Percentiles rank a stretch among this genome's conserved stretches.
Conservation (phyloP, 2,797 vertebrate species). For the Falco cherrug region DNA sequence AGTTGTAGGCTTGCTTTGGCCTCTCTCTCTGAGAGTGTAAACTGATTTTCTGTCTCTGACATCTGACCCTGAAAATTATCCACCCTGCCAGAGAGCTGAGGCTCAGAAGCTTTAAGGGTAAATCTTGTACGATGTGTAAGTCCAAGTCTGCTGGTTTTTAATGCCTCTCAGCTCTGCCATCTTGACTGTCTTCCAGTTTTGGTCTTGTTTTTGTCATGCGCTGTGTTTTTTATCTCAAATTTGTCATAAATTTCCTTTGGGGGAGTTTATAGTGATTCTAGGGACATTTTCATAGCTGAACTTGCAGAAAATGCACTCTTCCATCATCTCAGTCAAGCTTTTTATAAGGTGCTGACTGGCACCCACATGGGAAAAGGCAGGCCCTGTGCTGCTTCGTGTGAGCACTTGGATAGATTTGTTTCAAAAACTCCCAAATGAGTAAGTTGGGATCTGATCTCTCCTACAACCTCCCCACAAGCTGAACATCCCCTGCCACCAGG, state of each 20-base stretch:
- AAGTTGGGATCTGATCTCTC: neutral
- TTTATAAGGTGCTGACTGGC: neutral
- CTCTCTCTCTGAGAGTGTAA: neutral
- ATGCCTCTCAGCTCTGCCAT: neutral
- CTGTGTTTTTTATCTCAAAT: neutral
- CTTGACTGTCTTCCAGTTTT: slow-evolving; percentile 16
- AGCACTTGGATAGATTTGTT: neutral
- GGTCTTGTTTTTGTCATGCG: neutral
- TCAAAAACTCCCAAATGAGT: neutral
- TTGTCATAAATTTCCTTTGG: neutral
- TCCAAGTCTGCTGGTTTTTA: neutral
- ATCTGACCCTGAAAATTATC: slow-evolving; percentile 3
- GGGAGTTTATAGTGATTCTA: neutral
- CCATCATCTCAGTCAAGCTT: neutral
- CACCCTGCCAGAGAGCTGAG: neutral
- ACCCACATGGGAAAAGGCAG: neutral
- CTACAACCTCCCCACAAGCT: neutral
- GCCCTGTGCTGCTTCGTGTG: neutral
- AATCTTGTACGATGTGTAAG: neutral
- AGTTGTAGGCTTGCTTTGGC: neutral
- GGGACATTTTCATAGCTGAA: neutral
- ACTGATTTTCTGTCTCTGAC: neutral
- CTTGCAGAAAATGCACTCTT: neutral
- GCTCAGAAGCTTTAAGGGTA: neutral
- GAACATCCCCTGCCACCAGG: neutral